Evolutionary conservation across 2,797 vertebrate genomes (phyloP).

Genomic region (Taenioides sp.): DNA sequence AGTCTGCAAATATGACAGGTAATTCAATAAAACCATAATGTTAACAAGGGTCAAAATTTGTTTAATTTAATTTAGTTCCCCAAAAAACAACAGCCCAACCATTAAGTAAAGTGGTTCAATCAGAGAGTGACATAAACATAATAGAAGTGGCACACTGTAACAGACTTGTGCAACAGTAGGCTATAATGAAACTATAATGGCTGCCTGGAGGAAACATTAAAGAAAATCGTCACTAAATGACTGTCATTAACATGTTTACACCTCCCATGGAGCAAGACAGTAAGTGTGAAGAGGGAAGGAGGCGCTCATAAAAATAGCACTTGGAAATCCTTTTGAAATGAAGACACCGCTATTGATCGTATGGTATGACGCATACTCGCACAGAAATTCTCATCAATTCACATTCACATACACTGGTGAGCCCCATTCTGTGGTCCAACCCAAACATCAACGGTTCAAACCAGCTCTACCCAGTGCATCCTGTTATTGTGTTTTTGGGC

Average conservation of each 20-base stretch:
- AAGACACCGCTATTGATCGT: not conserved
- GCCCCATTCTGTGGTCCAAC: not conserved
- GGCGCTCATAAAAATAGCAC: not conserved
- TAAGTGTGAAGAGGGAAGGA: slow-evolving; percentile 14
- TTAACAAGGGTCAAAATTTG: too few relatives aligned
- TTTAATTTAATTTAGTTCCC: not conserved
- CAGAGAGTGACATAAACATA: slow-evolving; percentile 8
- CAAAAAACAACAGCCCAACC: not conserved
- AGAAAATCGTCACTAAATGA: slow-evolving; percentile 40
- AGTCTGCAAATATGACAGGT: too few relatives aligned
- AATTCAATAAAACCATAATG: too few relatives aligned
- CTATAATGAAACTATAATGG: slow-evolving; percentile 27
- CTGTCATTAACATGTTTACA: slow-evolving; percentile 44
- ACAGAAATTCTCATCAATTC: not conserved
- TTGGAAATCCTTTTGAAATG: not conserved
- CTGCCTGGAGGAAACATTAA: slow-evolving; percentile 42
- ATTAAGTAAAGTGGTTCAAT: not conserved
- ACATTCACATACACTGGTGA: not conserved
- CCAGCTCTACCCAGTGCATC: not conserved
- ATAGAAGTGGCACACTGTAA: slow-evolving; percentile 11
- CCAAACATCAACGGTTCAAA: not conserved
- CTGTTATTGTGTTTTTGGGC: too few relatives aligned
- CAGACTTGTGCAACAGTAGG: slow-evolving; percentile 9
- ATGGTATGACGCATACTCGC: not conserved
- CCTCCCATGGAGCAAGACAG: slow-evolving; percentile 17